Percentiles rank a stretch among this genome's conserved stretches.
Conservation (phyloP, 2,797 vertebrate species). For the Enteromius anoplus region DNA sequence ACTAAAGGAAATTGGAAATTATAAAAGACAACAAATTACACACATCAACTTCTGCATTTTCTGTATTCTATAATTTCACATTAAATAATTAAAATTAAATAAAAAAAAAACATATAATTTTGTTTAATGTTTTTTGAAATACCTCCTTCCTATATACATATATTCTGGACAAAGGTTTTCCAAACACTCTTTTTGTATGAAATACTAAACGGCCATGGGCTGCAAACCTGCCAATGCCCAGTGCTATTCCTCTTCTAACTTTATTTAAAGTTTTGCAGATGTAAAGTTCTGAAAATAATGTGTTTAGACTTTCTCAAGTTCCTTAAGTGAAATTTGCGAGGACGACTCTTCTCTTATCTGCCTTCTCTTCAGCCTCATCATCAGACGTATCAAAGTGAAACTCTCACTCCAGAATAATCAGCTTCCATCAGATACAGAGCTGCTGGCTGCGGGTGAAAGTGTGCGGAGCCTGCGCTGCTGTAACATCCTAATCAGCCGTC, state of each 20-base stretch:
- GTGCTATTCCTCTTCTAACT: neutral
- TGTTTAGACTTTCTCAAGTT: slow-evolving; percentile 29
- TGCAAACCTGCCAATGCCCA: neutral
- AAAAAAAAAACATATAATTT: neutral
- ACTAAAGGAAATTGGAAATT: neutral
- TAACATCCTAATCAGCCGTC: slow-evolving; percentile 78
- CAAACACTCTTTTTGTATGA: neutral
- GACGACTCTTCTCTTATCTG: slow-evolving; percentile 39
- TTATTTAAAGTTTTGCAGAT: neutral
- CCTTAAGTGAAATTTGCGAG: slow-evolving; percentile 44
- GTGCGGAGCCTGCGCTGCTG: slow-evolving; percentile 62
- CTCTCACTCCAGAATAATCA: slow-evolving; percentile 49
- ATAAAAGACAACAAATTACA: neutral
- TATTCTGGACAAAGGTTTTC: neutral
- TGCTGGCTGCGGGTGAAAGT: slow-evolving; percentile 35
- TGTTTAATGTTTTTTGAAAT: neutral
- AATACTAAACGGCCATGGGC: neutral
- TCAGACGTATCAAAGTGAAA: slow-evolving; percentile 56
- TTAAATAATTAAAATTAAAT: neutral
- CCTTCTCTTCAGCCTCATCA: slow-evolving; percentile 54
- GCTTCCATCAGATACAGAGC: slow-evolving; percentile 56
- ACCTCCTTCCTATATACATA: neutral
- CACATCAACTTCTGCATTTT: neutral
- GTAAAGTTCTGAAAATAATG: neutral
- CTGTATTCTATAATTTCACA: neutral